phyloP scores from a whole-genome alignment of 2,797 vertebrate species.

The Passerculus sandwichensis region DNA sequence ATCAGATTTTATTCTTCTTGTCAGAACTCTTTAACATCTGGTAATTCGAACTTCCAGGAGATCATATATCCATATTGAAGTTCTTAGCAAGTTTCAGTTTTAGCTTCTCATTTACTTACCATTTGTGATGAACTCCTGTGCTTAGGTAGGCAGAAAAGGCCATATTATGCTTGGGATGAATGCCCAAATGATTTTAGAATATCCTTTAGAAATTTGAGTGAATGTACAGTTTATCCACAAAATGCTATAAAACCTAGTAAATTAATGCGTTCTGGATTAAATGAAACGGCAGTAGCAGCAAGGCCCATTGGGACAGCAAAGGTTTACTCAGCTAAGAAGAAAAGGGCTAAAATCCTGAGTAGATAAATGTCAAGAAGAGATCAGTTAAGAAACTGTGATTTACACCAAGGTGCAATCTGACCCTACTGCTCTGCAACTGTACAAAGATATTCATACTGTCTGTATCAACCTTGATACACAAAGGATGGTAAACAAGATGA shows the following conservation, averaged over 20 bases:
- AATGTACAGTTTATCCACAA: background rate
- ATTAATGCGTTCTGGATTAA: background rate
- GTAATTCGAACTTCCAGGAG: background rate
- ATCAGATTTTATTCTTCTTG: background rate
- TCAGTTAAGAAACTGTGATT: background rate
- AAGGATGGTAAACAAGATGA: background rate
- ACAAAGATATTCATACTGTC: background rate
- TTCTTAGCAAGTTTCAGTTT: background rate
- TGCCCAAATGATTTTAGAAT: constrained; percentile 9
- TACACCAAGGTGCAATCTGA: background rate
- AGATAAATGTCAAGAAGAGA: background rate
- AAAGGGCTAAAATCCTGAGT: background rate
- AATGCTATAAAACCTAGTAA: background rate
- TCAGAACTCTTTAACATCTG: background rate
- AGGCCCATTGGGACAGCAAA: background rate
- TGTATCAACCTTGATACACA: background rate
- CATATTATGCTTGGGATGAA: background rate
- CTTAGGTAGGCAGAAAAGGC: background rate
- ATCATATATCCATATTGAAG: background rate
- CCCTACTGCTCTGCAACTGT: background rate
- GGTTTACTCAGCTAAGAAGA: background rate
- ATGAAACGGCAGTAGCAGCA: background rate
- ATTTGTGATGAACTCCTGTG: background rate
- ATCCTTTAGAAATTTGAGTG: background rate
- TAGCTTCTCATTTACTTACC: background rate